Evolutionary conservation across 2,888 invertebrate species (phyloP), one percentile per base, ranked within the genome.

Genomic region (Ectropis crepuscularia): DNA sequence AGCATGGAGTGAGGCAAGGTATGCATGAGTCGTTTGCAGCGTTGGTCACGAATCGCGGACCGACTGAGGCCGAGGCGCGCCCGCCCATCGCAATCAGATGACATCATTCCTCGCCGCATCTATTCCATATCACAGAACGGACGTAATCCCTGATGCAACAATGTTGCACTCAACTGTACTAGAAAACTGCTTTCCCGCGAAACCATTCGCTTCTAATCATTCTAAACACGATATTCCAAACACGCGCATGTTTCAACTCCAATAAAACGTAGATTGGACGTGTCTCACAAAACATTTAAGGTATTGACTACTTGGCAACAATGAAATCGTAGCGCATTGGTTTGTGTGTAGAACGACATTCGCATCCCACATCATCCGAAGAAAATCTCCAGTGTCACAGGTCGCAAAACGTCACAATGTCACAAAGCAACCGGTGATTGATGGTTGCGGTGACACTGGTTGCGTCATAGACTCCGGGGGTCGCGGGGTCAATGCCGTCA

Each of bases 401-500:
- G 85, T 87, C 83, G 85, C 80, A 76, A 83, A 84, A 84, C 89
- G 87, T 87, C 88, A 89, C 87, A 84, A 84, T 88, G 87, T 87
- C 86, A 89, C 86, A 82, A 86, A 82, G 82, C 81, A 81, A 76
- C 72, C 68, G 61, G 83, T 89, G 90, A 90, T 91, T 90, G 91
- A 91, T 90, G 87, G 82, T 82, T 80, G 87, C 85, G 83, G 87
- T 87, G 91, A 88, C 89, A 87, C 83, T 79, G 67, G 82, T 84
- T 84, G 81, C 89, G 87, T 87, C 86, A 83, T 72, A 80, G 80
- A 76, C 73, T 74, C 74, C 73, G 72, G 75, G 84, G 89, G 88
- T 88, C 89, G 87, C 76, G 78, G 82, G 91, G 91, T 90, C 91
- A 92, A 88, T 90, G 91, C 81, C 91, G 82, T 78, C 83, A 80